Conservation (phyloP, 2,888 invertebrate genomes). For the Drosophila prostipennis region DNA sequence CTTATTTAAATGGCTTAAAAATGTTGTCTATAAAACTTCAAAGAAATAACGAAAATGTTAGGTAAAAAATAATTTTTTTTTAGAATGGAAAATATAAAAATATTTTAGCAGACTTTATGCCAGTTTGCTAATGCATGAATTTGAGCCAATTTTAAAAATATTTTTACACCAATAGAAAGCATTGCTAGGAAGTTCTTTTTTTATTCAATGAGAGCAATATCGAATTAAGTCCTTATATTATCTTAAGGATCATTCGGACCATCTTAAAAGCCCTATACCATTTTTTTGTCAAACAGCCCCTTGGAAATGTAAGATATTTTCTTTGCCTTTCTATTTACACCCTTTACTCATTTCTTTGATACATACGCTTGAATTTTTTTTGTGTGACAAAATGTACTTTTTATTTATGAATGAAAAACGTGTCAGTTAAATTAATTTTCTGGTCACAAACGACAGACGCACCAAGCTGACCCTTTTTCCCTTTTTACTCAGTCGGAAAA, state of each 20-base stretch:
- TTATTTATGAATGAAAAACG: constrained; percentile 63
- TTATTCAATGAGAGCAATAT: too few species aligned
- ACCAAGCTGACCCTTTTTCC: constrained; percentile 35
- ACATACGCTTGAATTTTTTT: constrained; percentile 11
- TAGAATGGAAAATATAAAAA: too few species aligned
- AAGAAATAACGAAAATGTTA: too few species aligned
- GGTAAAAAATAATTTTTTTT: too few species aligned
- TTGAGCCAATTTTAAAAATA: too few species aligned
- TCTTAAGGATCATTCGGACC: too few species aligned
- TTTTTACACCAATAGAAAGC: too few species aligned
- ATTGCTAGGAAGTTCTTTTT: too few species aligned
- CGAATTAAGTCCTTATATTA: too few species aligned
- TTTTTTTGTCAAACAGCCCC: background rate
- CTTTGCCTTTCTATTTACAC: background rate
- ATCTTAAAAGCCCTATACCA: too few species aligned
- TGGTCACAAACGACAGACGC: constrained; percentile 51
- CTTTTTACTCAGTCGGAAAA: background rate
- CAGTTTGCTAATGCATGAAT: too few species aligned
- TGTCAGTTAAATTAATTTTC: constrained; percentile 73
- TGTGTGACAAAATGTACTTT: constrained; percentile 24
- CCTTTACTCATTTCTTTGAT: background rate
- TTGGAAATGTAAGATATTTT: background rate
- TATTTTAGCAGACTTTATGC: too few species aligned
- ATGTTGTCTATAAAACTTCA: background rate
- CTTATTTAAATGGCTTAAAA: constrained; percentile 4